These are phyloP conservation scores for Leptogaster cylindrica DNA, from an alignment of 2,888 invertebrate species.

Conservation along the genomic window DNA sequence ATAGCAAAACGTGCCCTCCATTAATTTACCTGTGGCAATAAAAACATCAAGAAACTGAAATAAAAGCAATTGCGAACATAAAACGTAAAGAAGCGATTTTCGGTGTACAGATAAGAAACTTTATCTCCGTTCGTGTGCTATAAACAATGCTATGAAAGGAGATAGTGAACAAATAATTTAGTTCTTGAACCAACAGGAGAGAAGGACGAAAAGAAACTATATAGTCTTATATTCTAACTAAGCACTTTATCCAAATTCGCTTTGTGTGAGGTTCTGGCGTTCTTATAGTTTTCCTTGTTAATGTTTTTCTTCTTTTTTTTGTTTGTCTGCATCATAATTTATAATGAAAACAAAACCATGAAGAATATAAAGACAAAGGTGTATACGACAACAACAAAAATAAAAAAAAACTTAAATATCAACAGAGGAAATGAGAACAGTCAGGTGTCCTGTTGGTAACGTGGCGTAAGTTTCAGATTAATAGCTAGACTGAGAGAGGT, in stretches of 20 bases:
- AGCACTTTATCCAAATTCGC: not conserved
- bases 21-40: conserved; percentile 30
- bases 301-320: conserved; percentile 11
- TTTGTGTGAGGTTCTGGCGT: not conserved
- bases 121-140: conserved; percentile 18
- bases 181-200: not conserved
- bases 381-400: conserved; percentile 19
- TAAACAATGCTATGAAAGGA: conserved; percentile 11
- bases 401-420: too few relatives aligned
- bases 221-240: conserved; percentile 3
- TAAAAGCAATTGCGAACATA: conserved; percentile 30
- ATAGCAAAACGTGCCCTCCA: conserved; percentile 17
- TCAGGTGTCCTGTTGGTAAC: conserved; percentile 20
- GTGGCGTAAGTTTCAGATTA: not conserved
- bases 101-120: conserved; percentile 16
- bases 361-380: conserved; percentile 9
- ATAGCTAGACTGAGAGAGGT: not conserved
- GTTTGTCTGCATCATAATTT: conserved; percentile 6
- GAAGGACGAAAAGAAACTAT: not conserved
- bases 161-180: not conserved
- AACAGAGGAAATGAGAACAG: conserved; percentile 17
- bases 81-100: conserved; percentile 26
- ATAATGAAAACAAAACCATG: conserved; percentile 26
- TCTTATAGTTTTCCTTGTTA: conserved; percentile 16
- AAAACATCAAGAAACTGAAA: conserved; percentile 26